Evolutionary conservation across 2,888 invertebrate genomes (phyloP).

Genomic region (Lasioglossum lativentre): DNA sequence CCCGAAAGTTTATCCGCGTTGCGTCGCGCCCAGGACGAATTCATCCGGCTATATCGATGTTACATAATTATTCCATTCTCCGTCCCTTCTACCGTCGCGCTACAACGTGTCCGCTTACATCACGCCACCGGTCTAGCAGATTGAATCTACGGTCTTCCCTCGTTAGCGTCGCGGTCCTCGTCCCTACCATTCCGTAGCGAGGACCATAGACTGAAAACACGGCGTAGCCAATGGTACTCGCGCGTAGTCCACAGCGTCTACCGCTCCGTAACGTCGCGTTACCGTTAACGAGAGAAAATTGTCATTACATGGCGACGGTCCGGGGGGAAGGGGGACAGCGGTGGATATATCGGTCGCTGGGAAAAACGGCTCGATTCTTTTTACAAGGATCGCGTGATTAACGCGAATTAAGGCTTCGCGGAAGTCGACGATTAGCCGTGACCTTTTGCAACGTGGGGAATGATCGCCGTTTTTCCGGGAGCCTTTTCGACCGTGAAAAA

Average conservation of each 20-base stretch:
- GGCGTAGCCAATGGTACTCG: neutral
- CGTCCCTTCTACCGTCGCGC: neutral
- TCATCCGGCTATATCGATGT: constrained; percentile 11
- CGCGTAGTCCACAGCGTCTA: neutral
- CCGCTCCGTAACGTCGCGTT: neutral
- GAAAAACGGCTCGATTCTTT: neutral
- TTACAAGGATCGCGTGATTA: constrained; percentile 20
- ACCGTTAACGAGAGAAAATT: neutral
- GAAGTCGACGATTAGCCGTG: constrained; percentile 14
- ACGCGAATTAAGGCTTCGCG: constrained; percentile 4
- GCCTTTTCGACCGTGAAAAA: neutral
- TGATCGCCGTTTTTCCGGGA: neutral
- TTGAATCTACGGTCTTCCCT: neutral
- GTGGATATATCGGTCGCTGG: neutral
- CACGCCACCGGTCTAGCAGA: neutral
- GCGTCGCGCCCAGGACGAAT: constrained; percentile 2
- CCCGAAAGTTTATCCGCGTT: neutral
- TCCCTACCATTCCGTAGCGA: neutral
- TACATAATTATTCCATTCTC: neutral
- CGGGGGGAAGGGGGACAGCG: neutral
- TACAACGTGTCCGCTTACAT: neutral
- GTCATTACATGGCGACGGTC: neutral
- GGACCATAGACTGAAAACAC: neutral
- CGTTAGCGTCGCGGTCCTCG: neutral
- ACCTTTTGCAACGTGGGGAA: constrained; percentile 1